Evolutionary conservation across 2,113 vertebrate species (phyloP).

Genomic region (Willisornis vidua): DNA sequence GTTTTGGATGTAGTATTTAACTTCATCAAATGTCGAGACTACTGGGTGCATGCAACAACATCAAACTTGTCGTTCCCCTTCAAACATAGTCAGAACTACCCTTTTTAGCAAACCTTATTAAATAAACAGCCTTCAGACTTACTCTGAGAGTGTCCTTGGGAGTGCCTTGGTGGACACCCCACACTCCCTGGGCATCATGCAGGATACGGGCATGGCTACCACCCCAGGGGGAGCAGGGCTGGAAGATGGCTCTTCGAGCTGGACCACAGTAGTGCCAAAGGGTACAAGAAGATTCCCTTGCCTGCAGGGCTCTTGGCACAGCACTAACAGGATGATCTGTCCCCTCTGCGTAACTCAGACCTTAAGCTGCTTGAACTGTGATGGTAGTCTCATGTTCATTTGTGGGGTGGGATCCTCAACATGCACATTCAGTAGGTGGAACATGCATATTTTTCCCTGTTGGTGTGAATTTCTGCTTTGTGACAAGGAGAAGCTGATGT

Average conservation of each 20-base stretch:
- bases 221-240: fast-evolving
- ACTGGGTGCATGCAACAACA: neutral
- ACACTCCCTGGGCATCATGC: neutral
- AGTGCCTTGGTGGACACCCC: fast-evolving
- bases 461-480: neutral
- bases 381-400: fast-evolving
- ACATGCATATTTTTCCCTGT: fast-evolving
- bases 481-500: neutral
- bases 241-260: neutral
- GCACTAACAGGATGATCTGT: neutral
- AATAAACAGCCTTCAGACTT: neutral
- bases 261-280: fast-evolving
- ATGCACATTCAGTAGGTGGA: fast-evolving
- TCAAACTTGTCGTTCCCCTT: fast-evolving
- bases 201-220: neutral
- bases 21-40: neutral
- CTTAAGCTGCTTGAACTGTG: neutral
- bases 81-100: neutral
- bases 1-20: neutral
- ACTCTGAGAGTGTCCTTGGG: neutral
- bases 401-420: neutral
- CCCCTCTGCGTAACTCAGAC: neutral
- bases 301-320: neutral
- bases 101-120: neutral
- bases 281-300: fast-evolving